A percentile compares a stretch with the other conserved stretches of the same genome.
These are phyloP conservation scores for Dicyrtomina minuta DNA, from an alignment of 2,888 invertebrate species.

Conservation along the genomic window DNA sequence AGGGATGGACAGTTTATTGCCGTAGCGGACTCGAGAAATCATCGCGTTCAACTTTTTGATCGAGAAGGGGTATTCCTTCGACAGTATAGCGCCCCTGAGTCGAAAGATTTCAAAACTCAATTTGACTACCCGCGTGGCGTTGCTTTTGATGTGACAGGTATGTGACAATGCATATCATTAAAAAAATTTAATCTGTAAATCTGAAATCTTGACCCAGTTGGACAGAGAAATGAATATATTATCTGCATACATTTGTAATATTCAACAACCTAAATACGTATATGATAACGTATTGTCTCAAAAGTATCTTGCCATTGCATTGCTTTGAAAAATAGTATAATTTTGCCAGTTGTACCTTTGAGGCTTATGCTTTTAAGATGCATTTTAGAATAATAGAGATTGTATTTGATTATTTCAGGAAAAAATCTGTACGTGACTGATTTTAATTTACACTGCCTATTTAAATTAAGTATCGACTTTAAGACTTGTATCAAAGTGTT, in stretches of 20 bases:
- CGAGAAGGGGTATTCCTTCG: conserved; percentile 25
- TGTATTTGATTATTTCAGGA: conserved; percentile 28
- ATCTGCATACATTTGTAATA: too few relatives aligned
- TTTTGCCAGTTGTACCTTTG: neutral
- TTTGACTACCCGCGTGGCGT: conserved; percentile 42
- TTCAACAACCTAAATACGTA: too few relatives aligned
- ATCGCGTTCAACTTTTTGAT: conserved; percentile 46
- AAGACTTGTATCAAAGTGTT: conserved; percentile 12
- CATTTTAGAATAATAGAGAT: too few relatives aligned
- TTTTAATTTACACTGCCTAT: conserved; percentile 40
- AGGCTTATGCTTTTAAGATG: too few relatives aligned
- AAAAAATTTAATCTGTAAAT: neutral
- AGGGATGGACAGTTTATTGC: conserved; percentile 39
- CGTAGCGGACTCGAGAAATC: conserved; percentile 47
- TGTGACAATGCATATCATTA: neutral
- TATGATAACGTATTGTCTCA: too few relatives aligned
- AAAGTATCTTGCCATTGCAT: too few relatives aligned
- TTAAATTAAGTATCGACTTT: conserved; percentile 27
- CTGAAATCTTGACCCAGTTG: too few relatives aligned
- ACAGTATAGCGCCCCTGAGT: neutral
- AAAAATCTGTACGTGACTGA: conserved; percentile 40
- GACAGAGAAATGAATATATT: too few relatives aligned
- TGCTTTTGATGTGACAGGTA: conserved; percentile 37
- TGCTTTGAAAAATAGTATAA: neutral
- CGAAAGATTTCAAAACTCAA: too few relatives aligned